phyloP scores from a whole-genome alignment of 2,797 vertebrate genomes.

The Tympanoctomys barrerae region DNA sequence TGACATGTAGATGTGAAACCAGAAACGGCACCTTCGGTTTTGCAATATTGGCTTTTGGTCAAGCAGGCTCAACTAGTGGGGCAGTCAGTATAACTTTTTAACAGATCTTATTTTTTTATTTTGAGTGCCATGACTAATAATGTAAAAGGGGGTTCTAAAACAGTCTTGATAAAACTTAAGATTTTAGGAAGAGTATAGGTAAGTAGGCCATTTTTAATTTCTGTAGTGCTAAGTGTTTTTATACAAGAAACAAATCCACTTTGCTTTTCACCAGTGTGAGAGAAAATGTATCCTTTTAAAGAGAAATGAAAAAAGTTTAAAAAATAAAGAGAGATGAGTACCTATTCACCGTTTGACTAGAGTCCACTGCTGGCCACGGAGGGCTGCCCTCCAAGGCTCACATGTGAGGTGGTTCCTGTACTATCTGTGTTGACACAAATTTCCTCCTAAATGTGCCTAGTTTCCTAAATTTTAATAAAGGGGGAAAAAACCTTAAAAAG shows the following conservation, averaged over 20 bases:
- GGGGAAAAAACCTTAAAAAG: not conserved
- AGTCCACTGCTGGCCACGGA: slow-evolving; percentile 55
- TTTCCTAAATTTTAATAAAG: slow-evolving; percentile 59
- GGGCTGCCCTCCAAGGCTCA: slow-evolving; percentile 72
- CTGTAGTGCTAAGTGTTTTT: slow-evolving; percentile 84
- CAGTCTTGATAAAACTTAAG: slow-evolving; percentile 80
- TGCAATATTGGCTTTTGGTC: slow-evolving; percentile 86
- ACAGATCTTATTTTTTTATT: slow-evolving; percentile 89
- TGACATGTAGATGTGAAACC: slow-evolving; percentile 81
- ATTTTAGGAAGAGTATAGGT: slow-evolving; percentile 82
- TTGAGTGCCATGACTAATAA: slow-evolving; percentile 85
- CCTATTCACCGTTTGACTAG: slow-evolving; percentile 57
- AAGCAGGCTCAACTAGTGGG: slow-evolving; percentile 78
- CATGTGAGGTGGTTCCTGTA: slow-evolving; percentile 78
- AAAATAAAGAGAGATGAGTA: slow-evolving; percentile 70
- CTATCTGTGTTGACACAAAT: slow-evolving; percentile 81
- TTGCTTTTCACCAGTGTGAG: slow-evolving; percentile 77
- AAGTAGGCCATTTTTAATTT: slow-evolving; percentile 75
- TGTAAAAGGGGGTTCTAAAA: slow-evolving; percentile 74
- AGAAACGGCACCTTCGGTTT: slow-evolving; percentile 82
- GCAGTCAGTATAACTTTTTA: slow-evolving; percentile 87
- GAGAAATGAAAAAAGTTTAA: slow-evolving; percentile 66
- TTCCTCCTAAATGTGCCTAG: slow-evolving; percentile 88
- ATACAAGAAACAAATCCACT: slow-evolving; percentile 82
- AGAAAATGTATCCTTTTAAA: slow-evolving; percentile 74